Conservation (phyloP, 1,140 invertebrate species). For the Geopemphigus sp. region DNA sequence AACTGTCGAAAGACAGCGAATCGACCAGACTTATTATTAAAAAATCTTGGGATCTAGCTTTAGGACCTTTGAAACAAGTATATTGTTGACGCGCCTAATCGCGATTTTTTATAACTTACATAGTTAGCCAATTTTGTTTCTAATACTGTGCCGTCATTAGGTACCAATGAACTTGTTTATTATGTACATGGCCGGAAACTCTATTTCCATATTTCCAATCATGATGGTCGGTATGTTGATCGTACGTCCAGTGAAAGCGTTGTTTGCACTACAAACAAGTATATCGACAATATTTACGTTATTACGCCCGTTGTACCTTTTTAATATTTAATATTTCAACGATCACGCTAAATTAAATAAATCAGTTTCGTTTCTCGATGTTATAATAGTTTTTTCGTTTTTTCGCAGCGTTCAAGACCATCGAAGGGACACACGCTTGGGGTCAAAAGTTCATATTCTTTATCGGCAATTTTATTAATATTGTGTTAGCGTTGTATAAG, state of each 20-base stretch:
- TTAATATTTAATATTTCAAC: no score
- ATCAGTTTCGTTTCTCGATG: no score
- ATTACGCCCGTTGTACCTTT: background rate
- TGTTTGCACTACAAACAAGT: slow-evolving; percentile 85
- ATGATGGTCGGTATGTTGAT: slow-evolving; percentile 99
- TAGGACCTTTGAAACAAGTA: slow-evolving; percentile 88
- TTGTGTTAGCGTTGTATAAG: slow-evolving; percentile 93
- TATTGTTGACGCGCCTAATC: background rate
- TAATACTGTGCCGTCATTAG: slow-evolving; percentile 55
- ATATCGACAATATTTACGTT: slow-evolving; percentile 53
- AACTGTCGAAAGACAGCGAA: slow-evolving; percentile 73
- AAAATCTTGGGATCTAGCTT: slow-evolving; percentile 95
- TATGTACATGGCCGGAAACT: slow-evolving; percentile 99
- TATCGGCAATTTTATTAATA: slow-evolving; percentile 90
- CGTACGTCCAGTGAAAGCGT: slow-evolving; percentile 89
- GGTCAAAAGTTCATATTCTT: slow-evolving; percentile 94
- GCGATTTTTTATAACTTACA: background rate
- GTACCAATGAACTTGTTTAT: slow-evolving; percentile 99
- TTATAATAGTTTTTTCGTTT: background rate
- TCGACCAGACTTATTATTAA: slow-evolving; percentile 84
- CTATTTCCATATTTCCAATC: slow-evolving; percentile 99
- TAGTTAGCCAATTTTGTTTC: background rate
- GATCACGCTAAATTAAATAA: no score
- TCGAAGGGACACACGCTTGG: slow-evolving; percentile 87
- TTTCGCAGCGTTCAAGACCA: slow-evolving; percentile 81